Percentiles rank a stretch among this genome's conserved stretches.
Evolutionary conservation across 2,888 invertebrate genomes (phyloP).

Genomic region (Himalopsyche tibetana): DNA sequence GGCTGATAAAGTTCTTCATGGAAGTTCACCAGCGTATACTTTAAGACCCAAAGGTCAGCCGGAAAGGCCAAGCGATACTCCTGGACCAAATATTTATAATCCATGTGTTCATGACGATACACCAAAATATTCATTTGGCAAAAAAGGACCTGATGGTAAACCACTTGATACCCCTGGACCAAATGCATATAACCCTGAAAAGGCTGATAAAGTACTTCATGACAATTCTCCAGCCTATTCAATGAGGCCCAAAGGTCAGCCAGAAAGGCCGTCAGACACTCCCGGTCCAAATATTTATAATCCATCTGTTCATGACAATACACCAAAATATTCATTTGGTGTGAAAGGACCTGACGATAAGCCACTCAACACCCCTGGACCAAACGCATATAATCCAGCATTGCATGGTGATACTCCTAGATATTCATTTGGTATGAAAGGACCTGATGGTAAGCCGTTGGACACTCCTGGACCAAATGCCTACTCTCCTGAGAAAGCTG

Average conservation of each 20-base stretch:
- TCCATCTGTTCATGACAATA: slow-evolving; percentile 74
- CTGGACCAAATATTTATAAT: slow-evolving; percentile 81
- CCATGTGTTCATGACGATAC: slow-evolving; percentile 72
- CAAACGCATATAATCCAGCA: slow-evolving; percentile 76
- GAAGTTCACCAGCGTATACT: slow-evolving; percentile 79
- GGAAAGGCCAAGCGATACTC: slow-evolving; percentile 77
- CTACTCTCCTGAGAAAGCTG: slow-evolving; percentile 77
- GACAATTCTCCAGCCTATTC: slow-evolving; percentile 79
- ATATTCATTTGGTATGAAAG: slow-evolving; percentile 80
- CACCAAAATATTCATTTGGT: slow-evolving; percentile 86
- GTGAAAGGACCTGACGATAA: slow-evolving; percentile 80
- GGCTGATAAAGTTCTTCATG: slow-evolving; percentile 73
- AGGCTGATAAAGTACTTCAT: slow-evolving; percentile 75
- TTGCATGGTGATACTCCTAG: slow-evolving; percentile 78
- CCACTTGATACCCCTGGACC: slow-evolving; percentile 73
- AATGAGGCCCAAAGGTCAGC: slow-evolving; percentile 76
- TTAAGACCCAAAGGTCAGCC: slow-evolving; percentile 78
- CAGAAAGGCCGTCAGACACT: slow-evolving; percentile 75
- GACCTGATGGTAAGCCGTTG: slow-evolving; percentile 74
- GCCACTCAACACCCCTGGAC: slow-evolving; percentile 82
- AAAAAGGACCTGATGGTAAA: slow-evolving; percentile 70
- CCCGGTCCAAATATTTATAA: slow-evolving; percentile 76
- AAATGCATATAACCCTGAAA: slow-evolving; percentile 78
- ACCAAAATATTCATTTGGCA: slow-evolving; percentile 74
- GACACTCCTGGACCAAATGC: slow-evolving; percentile 80